These are phyloP conservation scores for Exaiptasia diaphana DNA, from an alignment of 64 coral and sea anemone genomes.

Conservation along the genomic window DNA sequence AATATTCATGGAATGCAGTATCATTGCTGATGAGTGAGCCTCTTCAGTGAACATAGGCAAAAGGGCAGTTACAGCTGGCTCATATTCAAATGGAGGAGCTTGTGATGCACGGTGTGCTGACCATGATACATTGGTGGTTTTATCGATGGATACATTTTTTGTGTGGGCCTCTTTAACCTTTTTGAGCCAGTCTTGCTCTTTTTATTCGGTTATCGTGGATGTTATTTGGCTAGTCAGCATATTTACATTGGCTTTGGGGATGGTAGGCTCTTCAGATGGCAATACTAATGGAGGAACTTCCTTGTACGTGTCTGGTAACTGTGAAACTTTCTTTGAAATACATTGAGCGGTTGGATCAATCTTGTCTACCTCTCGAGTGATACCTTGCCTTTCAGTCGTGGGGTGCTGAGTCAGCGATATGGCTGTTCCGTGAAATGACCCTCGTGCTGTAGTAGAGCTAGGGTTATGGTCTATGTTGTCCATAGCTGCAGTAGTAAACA, in stretches of 20 bases:
- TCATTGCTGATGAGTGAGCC: background rate
- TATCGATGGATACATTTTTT: background rate
- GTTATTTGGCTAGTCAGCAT: background rate
- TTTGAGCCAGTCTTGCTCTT: background rate
- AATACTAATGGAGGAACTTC: conserved; percentile 7
- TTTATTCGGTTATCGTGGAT: background rate
- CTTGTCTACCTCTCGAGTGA: background rate
- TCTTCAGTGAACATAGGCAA: background rate
- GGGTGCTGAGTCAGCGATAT: conserved; percentile 8
- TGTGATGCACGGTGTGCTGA: background rate
- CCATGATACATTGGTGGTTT: no score
- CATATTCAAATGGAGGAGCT: background rate
- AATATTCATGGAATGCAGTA: background rate
- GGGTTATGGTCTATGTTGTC: conserved; percentile 24
- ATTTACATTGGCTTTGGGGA: background rate
- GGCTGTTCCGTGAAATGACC: conserved; percentile 1
- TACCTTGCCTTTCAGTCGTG: background rate
- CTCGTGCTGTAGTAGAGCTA: background rate
- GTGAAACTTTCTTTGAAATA: background rate
- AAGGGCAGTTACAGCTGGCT: background rate
- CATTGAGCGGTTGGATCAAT: background rate
- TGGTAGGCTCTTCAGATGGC: background rate
- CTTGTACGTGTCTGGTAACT: background rate
- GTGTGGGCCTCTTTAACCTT: background rate
- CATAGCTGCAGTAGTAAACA: conserved; percentile 7